phyloP scores from a whole-genome alignment of 2,797 vertebrate species.

The Orientallactaga sibirica region DNA sequence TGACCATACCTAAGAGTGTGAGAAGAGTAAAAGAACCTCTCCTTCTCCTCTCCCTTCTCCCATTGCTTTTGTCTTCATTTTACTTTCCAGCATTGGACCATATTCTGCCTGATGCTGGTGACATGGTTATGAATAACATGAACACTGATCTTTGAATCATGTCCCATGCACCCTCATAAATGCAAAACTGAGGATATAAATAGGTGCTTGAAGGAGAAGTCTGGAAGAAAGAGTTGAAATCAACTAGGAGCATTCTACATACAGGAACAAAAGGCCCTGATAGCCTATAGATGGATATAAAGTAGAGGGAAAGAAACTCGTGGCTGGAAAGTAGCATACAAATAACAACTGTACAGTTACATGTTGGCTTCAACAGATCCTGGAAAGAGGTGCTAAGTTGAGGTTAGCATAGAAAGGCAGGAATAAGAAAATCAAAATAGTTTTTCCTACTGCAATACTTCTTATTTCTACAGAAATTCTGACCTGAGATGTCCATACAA shows the following conservation, averaged over 20 bases:
- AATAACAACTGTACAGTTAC: no score
- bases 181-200: not conserved
- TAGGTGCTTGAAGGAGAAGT: not conserved
- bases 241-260: not conserved
- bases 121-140: no score
- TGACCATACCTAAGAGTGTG: not conserved
- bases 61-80: no score
- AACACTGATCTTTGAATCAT: not conserved
- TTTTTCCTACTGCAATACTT: not conserved
- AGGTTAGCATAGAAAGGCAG: no score
- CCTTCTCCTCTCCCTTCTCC: no score
- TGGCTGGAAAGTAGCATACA: not conserved
- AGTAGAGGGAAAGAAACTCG: not conserved
- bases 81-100: accelerated
- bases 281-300: not conserved
- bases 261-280: not conserved
- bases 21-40: not conserved
- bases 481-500: not conserved
- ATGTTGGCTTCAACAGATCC: not conserved
- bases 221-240: not conserved
- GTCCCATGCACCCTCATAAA: not conserved
- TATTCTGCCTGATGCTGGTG: no score
- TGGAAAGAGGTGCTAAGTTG: not conserved
- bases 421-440: not conserved
- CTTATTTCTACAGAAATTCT: not conserved